Evolutionary conservation across 2,797 vertebrate genomes (phyloP), one percentile per base, ranked within the genome.

Genomic region (Coracias cyanogaster): DNA sequence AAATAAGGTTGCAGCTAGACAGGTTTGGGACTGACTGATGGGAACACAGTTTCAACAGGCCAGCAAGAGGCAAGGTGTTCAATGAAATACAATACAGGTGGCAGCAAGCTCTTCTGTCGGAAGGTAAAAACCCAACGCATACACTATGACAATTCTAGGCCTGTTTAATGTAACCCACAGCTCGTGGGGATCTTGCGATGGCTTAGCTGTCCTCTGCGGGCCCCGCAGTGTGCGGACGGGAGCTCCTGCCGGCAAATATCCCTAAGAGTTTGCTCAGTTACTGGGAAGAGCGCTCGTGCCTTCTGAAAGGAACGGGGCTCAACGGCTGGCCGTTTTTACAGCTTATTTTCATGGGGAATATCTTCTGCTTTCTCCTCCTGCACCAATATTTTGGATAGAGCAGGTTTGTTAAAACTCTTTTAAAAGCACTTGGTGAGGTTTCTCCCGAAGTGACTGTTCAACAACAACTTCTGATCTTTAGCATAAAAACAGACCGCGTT

Each of bases 371-470:
- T 35, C 16, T 58, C 52, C 51, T 77, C n/a, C 62, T 57, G 62
- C 37, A 94, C 73, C 74, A 93, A 12, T 61, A 76, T 46, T 93
- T 93, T n/a, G 41, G 88, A 83, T 22, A 95, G 26, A 87, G 67
- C 62, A 91, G 28, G 7, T 6, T 52, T 71, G 46, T 77, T 17
- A 48, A 67, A 72, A 71, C 24, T 90, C 79, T 85, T 87, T 57
- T 41, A 28, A 79, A 95, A 66, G 67, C 16, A 81, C 18, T 71
- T 26, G 4, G 20, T 61, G 69, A 39, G 71, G 55, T 72, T 95
- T 64, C 41, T 64, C 33, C 72, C 33, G 15, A 15, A 33, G 21
- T 10, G 29, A 46, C 37, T 52, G 35, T 72, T 87, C 92, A 62
- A 12, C 13, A 39, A 72, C 13, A 39, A 71, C 72, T 69, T 31